phyloP scores from a whole-genome alignment of 2,113 vertebrate species.

The Fregata magnificens region DNA sequence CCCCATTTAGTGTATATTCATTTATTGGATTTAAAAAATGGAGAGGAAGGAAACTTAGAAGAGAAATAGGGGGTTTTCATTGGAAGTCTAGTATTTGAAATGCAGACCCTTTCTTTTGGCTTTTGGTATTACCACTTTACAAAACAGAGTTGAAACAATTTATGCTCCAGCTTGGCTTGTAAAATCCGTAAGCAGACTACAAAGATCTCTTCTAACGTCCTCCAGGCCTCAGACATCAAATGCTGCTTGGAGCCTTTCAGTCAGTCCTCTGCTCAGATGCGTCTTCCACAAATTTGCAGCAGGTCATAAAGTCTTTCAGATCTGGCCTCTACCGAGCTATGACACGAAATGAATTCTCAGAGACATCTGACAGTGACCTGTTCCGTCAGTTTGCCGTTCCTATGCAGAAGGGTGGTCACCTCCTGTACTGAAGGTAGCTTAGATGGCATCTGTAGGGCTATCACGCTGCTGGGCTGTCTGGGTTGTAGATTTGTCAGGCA shows the following conservation, averaged over 20 bases:
- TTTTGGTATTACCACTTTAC: background rate
- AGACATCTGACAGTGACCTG: background rate
- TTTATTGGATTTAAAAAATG: constrained; percentile 35
- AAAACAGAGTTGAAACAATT: background rate
- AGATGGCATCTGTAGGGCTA: background rate
- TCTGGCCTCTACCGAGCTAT: background rate
- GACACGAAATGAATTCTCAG: background rate
- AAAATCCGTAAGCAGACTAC: background rate
- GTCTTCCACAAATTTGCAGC: background rate
- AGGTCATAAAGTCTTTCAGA: background rate
- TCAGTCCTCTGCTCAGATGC: background rate
- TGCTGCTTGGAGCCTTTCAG: background rate
- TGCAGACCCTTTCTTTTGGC: background rate
- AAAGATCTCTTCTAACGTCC: background rate
- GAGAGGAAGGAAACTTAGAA: background rate
- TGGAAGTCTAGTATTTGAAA: background rate
- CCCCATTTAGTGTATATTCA: background rate
- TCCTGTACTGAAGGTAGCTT: background rate
- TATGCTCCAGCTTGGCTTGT: background rate
- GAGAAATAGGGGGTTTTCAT: background rate
- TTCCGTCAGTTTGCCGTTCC: background rate
- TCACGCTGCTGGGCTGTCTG: background rate
- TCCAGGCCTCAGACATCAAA: background rate
- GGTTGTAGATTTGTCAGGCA: background rate
- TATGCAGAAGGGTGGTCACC: background rate